A percentile compares a stretch with the other conserved stretches of the same genome.
Evolutionary conservation across 2,113 vertebrate genomes (phyloP).

Genomic region (Phalacrocorax brasilianus): DNA sequence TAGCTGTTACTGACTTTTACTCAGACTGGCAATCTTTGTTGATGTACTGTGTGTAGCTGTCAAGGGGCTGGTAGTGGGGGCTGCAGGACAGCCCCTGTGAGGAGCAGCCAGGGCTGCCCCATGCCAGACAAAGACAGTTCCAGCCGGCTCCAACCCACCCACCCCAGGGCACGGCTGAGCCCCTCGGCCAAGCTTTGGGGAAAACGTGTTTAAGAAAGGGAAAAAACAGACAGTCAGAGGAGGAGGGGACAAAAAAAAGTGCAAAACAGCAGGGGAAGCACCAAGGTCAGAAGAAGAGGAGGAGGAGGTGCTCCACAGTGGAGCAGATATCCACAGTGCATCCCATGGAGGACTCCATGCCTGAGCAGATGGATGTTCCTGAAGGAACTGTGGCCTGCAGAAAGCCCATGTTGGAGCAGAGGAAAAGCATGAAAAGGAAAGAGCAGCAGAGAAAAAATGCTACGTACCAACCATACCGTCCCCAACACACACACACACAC

Average conservation of each 20-base stretch:
- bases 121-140: accelerated
- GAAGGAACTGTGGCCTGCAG: background rate
- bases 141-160: accelerated
- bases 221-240: no score
- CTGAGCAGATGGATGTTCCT: background rate
- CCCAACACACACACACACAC: no score
- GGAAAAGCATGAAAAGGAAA: background rate
- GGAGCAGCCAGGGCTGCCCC: accelerated
- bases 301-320: background rate
- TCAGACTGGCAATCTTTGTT: background rate
- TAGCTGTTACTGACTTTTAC: background rate
- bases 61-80: accelerated
- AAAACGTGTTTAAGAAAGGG: accelerated
- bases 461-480: background rate
- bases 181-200: accelerated
- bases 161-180: accelerated
- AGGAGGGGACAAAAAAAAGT: background rate
- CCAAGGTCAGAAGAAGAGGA: background rate
- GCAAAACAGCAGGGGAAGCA: background rate
- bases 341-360: accelerated
- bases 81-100: no score
- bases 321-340: background rate
- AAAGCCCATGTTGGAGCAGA: background rate
- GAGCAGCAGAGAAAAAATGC: background rate
- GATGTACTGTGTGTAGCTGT: no score